Conservation (phyloP, 2,113 vertebrate genomes). For the Lates calcarifer region DNA sequence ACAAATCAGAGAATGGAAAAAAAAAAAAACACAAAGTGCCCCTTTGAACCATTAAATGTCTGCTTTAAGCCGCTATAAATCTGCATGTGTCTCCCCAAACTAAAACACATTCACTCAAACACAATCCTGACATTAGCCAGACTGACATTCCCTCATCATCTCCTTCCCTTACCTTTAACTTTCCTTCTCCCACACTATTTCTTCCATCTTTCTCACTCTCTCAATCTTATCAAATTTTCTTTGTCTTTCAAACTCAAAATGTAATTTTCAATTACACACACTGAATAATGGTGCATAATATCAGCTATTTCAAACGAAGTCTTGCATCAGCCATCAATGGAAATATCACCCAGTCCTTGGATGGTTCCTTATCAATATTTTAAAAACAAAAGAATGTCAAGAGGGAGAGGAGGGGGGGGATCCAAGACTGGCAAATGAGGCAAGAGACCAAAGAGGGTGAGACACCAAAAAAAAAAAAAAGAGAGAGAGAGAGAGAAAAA, state of each 20-base stretch:
- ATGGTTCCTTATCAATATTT: too few species aligned
- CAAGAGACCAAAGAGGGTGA: not conserved
- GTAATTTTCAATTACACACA: not conserved
- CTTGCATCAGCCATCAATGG: not conserved
- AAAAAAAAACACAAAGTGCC: not conserved
- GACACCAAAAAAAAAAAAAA: not conserved
- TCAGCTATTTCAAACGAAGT: not conserved
- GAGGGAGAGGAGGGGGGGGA: not conserved
- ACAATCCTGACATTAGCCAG: conserved; percentile 44
- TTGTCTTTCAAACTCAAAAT: not conserved
- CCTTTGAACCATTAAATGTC: conserved; percentile 11
- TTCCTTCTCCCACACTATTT: not conserved
- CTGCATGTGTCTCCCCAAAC: not conserved
- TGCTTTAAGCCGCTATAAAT: conserved; percentile 32
- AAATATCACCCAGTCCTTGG: not conserved
- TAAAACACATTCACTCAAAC: conserved; percentile 18
- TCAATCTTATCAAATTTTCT: not conserved
- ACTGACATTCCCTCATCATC: conserved; percentile 16
- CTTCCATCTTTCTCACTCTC: not conserved
- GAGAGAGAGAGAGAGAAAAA: conserved; percentile 29
- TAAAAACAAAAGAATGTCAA: not conserved
- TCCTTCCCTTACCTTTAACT: conserved; percentile 12
- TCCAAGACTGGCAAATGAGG: not conserved
- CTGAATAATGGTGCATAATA: not conserved
- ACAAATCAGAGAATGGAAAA: conserved; percentile 33